phyloP scores from a whole-genome alignment of 92 coral and sea anemone species.

The Diadumene lineata region DNA sequence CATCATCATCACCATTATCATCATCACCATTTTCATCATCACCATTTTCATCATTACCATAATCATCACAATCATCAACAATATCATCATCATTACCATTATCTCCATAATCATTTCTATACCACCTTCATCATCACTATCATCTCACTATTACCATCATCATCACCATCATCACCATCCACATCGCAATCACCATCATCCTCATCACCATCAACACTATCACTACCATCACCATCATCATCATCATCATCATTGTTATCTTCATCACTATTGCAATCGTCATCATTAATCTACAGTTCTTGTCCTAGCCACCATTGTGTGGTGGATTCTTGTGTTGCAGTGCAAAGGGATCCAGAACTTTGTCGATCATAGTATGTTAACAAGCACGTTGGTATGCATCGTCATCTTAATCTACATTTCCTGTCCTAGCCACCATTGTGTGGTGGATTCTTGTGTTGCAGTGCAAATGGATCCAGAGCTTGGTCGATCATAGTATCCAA shows the following conservation, averaged over 20 bases:
- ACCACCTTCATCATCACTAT: background rate
- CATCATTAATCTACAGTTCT: background rate
- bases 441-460: no score
- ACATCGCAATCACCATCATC: background rate
- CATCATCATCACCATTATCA: conserved; percentile 12
- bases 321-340: background rate
- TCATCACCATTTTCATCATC: conserved; percentile 30
- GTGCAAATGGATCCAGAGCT: no score
- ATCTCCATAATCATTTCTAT: background rate
- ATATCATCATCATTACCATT: background rate
- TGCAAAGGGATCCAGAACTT: background rate
- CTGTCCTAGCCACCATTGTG: no score
- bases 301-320: conserved; percentile 4
- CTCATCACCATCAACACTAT: background rate
- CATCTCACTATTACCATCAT: background rate
- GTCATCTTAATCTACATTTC: no score
- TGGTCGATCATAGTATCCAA: conserved; percentile 3
- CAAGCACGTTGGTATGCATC: no score
- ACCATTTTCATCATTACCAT: conserved; percentile 13
- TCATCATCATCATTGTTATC: background rate
- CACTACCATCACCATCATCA: background rate
- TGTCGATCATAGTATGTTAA: background rate
- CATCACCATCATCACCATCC: background rate
- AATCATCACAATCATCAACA: conserved; percentile 14
- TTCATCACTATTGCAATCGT: background rate